Evolutionary conservation across 2,888 invertebrate genomes (phyloP).

Genomic region (Crepidodera aurea): DNA sequence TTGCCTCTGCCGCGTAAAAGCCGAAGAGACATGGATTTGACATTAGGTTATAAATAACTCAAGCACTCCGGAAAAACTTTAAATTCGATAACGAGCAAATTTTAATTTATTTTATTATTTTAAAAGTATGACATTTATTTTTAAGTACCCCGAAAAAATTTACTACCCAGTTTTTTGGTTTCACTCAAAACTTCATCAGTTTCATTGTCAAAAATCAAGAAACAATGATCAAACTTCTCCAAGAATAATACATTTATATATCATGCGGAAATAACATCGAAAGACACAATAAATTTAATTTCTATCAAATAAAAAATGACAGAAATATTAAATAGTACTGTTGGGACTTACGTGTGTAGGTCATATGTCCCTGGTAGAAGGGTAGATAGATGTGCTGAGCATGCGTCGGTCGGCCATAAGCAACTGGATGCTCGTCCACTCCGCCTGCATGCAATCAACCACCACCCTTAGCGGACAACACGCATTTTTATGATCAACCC

Average conservation of each 20-base stretch:
- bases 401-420: conserved; percentile 75
- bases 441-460: conserved; percentile 60
- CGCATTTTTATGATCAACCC: conserved; percentile 31
- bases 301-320: neutral
- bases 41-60: too few relatives aligned
- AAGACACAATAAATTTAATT: neutral
- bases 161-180: too few relatives aligned
- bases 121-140: too few relatives aligned
- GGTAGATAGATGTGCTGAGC: conserved; percentile 84
- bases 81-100: too few relatives aligned
- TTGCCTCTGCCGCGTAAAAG: too few relatives aligned
- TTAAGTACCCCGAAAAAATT: too few relatives aligned
- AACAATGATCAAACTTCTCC: too few relatives aligned
- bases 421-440: conserved; percentile 61
- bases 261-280: neutral
- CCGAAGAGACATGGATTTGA: too few relatives aligned
- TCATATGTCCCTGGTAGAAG: conserved; percentile 84
- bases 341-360: conserved; percentile 77
- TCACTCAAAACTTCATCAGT: too few relatives aligned
- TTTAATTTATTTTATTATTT: too few relatives aligned
- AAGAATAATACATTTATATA: neutral
- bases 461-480: conserved; percentile 52
- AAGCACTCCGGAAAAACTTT: too few relatives aligned
- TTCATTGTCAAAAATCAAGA: too few relatives aligned
- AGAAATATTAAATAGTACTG: conserved; percentile 21